Base-by-base conservation (phyloP, 2,888 invertebrate species). In the Dromius quadrimaculatus region DNA sequence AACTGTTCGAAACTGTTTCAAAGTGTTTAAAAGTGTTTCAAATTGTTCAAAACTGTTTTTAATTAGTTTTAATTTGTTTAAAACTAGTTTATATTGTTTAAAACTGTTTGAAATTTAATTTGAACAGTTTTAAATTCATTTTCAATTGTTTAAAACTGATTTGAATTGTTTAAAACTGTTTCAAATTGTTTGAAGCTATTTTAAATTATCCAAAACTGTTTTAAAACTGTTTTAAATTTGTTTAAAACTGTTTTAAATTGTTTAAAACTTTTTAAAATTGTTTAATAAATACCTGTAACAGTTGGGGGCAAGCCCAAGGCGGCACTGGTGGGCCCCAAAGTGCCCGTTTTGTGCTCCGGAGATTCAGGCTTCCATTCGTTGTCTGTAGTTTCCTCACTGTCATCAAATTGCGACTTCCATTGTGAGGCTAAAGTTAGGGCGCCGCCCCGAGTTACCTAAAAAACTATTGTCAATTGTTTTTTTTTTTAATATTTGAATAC, bases 351-450 rank as follows among this genome's bases (percentile, higher is more conserved):
- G 78, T 88, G 88, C 75, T 88, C 88, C 1, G 88, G 88, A 75
- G 89, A 88, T 76, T 95, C 95, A 74, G 92, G 94, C 78, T 94
- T 94, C 93, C 95, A 95, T 81, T 95, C 95, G 81, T 95, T 95
- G 80, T 96, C 95, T 0, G 94, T 94, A 54, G 95, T 94, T 78
- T 96, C 96, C 75, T 97, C 96, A 0, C 95, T 95, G 80, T 97
- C 96, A 78, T 96, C 96, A 80, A 97, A 97, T 80, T 97, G 96
- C 0, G 95, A 95, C 80, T 96, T 96, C 95, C 97, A 97, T 78
- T 93, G 93, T 13, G 96, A 96, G 1, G 94, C 96, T 11, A 97
- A 84, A 0, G 97, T 97, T 6, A 96, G 83, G 0, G 94, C 94
- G 0, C 95, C 95, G 11, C 94, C 93, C 79, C 92, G 89, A 0